Percentiles rank a stretch among this genome's conserved stretches.
These are phyloP conservation scores for Sebastiscus albofasciatus DNA, from an alignment of 2,797 vertebrate species.

Conservation along the genomic window DNA sequence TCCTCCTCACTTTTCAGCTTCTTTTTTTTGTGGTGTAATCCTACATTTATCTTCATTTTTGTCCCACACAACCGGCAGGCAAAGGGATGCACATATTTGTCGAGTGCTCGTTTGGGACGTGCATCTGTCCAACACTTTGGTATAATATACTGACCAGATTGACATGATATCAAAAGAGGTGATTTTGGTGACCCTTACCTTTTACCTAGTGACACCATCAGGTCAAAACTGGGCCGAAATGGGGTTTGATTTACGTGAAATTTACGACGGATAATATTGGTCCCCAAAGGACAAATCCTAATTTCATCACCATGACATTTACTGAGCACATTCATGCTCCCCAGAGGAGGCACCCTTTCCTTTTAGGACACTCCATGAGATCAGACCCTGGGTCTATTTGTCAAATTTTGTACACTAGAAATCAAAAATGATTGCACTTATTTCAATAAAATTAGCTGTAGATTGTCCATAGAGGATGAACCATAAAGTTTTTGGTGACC, in stretches of 20 bases:
- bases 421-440: background rate
- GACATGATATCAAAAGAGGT: background rate
- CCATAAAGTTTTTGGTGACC: background rate
- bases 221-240: background rate
- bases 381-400: background rate
- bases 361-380: background rate
- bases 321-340: background rate
- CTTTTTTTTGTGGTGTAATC: conserved; percentile 18
- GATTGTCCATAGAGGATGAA: background rate
- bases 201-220: background rate
- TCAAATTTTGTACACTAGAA: background rate
- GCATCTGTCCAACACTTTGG: background rate
- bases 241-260: background rate
- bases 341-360: background rate
- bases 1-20: conserved; percentile 7
- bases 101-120: background rate
- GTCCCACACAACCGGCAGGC: background rate
- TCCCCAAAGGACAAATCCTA: background rate
- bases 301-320: background rate
- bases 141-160: background rate
- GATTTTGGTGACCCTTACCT: background rate
- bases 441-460: background rate
- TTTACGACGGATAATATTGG: too few relatives aligned
- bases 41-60: conserved; percentile 10
- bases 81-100: background rate